Evolutionary conservation across 53 echinoderm and acorn worm genomes (phyloP), one percentile per base, ranked within the genome.

Genomic region (Paracentrotus lividus): DNA sequence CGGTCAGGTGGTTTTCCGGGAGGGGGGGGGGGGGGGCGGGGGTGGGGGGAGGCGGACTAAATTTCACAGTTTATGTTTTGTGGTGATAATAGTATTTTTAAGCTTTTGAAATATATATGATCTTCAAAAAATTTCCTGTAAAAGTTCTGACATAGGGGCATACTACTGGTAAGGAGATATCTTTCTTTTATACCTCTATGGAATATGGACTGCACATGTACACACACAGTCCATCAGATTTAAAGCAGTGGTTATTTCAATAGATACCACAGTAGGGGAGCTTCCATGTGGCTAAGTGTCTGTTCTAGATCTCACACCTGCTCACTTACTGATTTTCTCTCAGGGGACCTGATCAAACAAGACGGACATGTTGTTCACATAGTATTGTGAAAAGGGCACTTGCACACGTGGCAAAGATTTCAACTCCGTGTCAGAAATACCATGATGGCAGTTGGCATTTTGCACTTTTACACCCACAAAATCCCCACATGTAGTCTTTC

Each of bases 341-440:
- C 40, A 38, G 72, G 72, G 40, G 72, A 6, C 36, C 40, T 72
- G 72, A 72, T 72, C 72, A 72, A 72, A 72, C 40, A 20, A 72
- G 72, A 72, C 20, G 20, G 5, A 72, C 40, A 72, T 13, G 40
- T 16, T 67, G 40, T 81, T n/a, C 81, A n/a, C 8, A 26, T 12
- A 76, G 38, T 40, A 40, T 76, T 36, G 12, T 81, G 47, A 47
- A 81, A 45, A 81, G 81, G 81, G n/a, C 12, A 47, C 81, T 45
- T 81, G 81, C 81, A 81, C 81, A 81, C 81, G 81, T 81, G 81
- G 81, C 81, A 81, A 47, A 18, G 44, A 81, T 81, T 81, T 81
- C 81, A 81, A 26, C n/a, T 26, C 21, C 4, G 16, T 20, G 40
- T 72, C 72, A 36, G 38, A 72, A 29, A 64, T 64, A 64, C 64